Evolutionary conservation across 2,113 vertebrate species (phyloP).

Genomic region (Sprattus sprattus): DNA sequence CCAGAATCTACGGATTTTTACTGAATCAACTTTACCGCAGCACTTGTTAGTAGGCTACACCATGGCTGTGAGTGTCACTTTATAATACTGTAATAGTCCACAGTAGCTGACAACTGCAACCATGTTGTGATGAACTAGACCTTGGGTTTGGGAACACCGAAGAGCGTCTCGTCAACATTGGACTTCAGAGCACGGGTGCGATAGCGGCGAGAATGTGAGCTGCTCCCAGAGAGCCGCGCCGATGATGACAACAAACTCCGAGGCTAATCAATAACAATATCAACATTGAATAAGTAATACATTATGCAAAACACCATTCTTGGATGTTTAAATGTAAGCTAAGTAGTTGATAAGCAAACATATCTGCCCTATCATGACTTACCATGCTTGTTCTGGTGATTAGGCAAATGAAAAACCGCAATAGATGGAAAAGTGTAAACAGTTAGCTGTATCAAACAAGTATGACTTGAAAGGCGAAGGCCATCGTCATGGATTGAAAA

Average conservation of each 20-base stretch:
- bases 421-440: not conserved
- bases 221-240: constrained; percentile 41
- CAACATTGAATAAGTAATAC: not conserved
- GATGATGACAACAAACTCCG: constrained; percentile 25
- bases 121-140: constrained; percentile 50
- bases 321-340: not conserved
- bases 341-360: not conserved
- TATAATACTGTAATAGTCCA: not conserved
- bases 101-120: not conserved
- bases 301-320: not conserved
- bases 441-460: not conserved
- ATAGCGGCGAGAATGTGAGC: constrained; percentile 57
- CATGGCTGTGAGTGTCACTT: not conserved
- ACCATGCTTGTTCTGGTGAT: not conserved
- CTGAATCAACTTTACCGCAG: too few species aligned
- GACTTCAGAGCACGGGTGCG: constrained; percentile 64
- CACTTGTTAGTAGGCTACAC: not conserved
- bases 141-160: constrained; percentile 56
- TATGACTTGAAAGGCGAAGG: not conserved
- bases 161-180: constrained; percentile 75
- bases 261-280: not conserved
- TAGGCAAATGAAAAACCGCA: not conserved
- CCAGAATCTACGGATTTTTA: too few species aligned
- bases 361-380: not conserved
- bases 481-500: not conserved